A percentile compares a stretch with the other conserved stretches of the same genome.
These are phyloP conservation scores for Phlogophora meticulosa DNA, from an alignment of 2,888 invertebrate species.

Conservation along the genomic window DNA sequence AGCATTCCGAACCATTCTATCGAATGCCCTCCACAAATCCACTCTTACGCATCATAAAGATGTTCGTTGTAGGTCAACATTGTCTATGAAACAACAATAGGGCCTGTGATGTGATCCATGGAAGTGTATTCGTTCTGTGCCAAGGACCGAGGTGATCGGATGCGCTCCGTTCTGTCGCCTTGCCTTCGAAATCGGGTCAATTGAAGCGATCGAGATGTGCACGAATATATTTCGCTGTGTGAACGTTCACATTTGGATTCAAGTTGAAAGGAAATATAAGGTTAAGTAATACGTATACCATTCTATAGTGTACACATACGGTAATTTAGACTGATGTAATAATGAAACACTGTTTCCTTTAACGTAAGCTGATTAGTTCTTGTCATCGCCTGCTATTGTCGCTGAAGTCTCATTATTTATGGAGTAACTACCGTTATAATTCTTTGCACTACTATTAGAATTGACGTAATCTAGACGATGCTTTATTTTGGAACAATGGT, in stretches of 20 bases:
- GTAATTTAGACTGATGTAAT: constrained; percentile 18
- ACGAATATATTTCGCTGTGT: constrained; percentile 45
- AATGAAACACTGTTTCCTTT: constrained; percentile 23
- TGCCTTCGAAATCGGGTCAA: constrained; percentile 79
- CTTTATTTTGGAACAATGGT: too few relatives aligned
- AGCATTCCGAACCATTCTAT: constrained; percentile 61
- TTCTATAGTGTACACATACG: not conserved
- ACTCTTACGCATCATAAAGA: constrained; percentile 75
- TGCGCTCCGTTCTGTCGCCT: constrained; percentile 83
- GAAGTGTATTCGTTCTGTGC: constrained; percentile 80
- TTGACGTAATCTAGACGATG: too few relatives aligned
- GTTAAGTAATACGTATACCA: constrained; percentile 13
- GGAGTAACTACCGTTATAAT: too few relatives aligned
- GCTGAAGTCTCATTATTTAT: not conserved
- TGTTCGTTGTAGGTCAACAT: constrained; percentile 78
- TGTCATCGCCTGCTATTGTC: not conserved
- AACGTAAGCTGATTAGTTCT: not conserved
- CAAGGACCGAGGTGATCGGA: constrained; percentile 86
- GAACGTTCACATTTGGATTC: constrained; percentile 51
- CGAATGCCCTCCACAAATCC: constrained; percentile 67
- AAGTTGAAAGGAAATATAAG: constrained; percentile 41
- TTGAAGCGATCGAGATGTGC: constrained; percentile 65
- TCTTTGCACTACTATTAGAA: too few relatives aligned
- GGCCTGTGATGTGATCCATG: constrained; percentile 82
- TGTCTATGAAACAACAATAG: constrained; percentile 84